Base-by-base conservation (phyloP, 2,888 invertebrate species). In the Polydrusus cervinus region DNA sequence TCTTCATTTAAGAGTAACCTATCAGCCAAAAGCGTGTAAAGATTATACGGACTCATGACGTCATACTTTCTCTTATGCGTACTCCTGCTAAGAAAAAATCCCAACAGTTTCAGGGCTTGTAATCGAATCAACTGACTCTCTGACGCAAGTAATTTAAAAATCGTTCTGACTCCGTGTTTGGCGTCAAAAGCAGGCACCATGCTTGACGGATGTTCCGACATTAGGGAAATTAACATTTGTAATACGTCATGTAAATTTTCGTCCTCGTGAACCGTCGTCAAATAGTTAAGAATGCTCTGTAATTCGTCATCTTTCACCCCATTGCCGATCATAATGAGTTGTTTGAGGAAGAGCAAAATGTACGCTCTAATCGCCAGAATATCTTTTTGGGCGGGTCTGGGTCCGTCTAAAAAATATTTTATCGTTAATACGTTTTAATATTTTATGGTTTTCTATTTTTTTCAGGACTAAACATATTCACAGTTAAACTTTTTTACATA, bases 21-120 rank as follows among this genome's bases (percentile, higher is more conserved):
- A 85, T 98, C 98, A 43, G 98, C 96, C 82, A 99, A 90, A 83
- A 99, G 89, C 30, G 98, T 98, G 90, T 99, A 99, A 85, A 99
- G 90, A 90, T 99, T 99, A 89, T 97, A 96, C 1, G 98, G 97
- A 80, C 96, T 96, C 97, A 99, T 98, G 69, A 98, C 97, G 89
- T 99, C 99, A 89, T 98, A 98, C 89, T 99, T 99, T 83, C 99
- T 92, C 89, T 99, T 99, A 88, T 98, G 96, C 80, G 99, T 99
- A 87, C 98, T 98, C 80, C 99, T 92, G 85, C 98, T 97, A 38
- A 99, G 90, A 89, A 99, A 99, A 89, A 97, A 99, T 75, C 99
- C 99, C 53, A 99, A 90, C 55, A 99, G 90, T 88, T 99, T 99
- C 57, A 99, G 89, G 5, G 99, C 96, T 87, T 98, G 98, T 76